Conservation (phyloP, 2,113 vertebrate species). For the Brachyistius frenatus region DNA sequence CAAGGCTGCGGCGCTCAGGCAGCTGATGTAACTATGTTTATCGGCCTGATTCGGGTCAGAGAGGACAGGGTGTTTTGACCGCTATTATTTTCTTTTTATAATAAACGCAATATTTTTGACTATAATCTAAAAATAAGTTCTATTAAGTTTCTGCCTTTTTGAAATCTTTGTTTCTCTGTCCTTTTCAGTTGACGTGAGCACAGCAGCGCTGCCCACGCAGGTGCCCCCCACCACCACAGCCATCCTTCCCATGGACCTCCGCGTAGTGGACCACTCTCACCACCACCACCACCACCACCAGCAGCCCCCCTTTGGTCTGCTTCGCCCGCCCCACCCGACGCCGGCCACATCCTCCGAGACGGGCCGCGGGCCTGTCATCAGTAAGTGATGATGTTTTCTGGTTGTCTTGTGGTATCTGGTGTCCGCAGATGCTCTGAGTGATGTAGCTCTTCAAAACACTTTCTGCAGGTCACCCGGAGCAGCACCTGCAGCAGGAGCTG, state of each 20-base stretch:
- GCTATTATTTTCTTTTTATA: not conserved
- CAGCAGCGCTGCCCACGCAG: constrained; percentile 90
- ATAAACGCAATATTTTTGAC: no score
- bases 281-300: constrained; percentile 80
- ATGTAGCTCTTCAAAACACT: not conserved
- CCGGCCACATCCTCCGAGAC: constrained; percentile 52
- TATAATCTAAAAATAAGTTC: no score
- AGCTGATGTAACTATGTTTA: constrained; percentile 24
- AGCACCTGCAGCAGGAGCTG: constrained; percentile 97
- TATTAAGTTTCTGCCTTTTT: no score
- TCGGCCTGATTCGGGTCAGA: constrained; percentile 32
- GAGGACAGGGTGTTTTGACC: constrained; percentile 10
- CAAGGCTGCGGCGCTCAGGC: not conserved
- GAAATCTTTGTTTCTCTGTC: not conserved
- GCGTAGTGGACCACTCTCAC: constrained; percentile 88
- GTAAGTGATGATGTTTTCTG: constrained; percentile 58
- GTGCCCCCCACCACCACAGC: constrained; percentile 88
- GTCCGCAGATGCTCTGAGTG: not conserved
- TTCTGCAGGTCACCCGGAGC: constrained; percentile 81
- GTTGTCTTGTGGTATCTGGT: not conserved
- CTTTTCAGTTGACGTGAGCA: constrained; percentile 90
- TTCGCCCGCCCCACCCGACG: constrained; percentile 70
- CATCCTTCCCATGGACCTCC: constrained; percentile 95
- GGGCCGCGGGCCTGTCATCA: constrained; percentile 71
- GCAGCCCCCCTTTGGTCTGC: constrained; percentile 85